Evolutionary conservation across 2,113 vertebrate genomes (phyloP).

Genomic region (Pluvianellus socialis): DNA sequence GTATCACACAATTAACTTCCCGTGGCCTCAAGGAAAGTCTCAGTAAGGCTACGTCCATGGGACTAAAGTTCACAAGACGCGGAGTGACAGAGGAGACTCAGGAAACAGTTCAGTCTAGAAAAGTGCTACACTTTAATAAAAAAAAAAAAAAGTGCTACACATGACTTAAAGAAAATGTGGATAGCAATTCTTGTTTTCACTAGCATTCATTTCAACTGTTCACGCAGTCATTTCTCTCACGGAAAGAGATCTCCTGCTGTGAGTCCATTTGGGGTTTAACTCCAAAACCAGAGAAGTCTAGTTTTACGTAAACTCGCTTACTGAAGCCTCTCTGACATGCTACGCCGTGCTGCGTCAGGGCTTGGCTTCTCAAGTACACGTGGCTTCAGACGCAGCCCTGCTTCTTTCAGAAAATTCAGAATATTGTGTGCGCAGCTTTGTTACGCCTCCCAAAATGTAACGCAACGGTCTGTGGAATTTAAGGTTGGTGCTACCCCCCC

Average conservation of each 20-base stretch:
- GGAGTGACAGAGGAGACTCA: slow-evolving; percentile 46
- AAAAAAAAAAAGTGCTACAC: slow-evolving; percentile 47
- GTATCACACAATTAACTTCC: not conserved
- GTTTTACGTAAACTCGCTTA: not conserved
- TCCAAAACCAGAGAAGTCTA: not conserved
- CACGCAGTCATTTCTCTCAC: not conserved
- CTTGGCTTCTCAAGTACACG: not conserved
- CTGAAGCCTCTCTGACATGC: not conserved
- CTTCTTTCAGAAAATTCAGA: not conserved
- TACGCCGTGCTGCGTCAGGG: not conserved
- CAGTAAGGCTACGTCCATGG: not conserved
- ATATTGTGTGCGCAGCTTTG: not conserved
- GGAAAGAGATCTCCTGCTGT: slow-evolving; percentile 22
- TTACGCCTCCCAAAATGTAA: not conserved
- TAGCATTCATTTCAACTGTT: not conserved
- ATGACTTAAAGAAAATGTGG: not conserved
- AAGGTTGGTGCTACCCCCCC: not conserved
- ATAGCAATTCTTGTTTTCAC: not conserved
- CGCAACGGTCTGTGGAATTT: not conserved
- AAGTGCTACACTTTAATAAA: slow-evolving; percentile 64
- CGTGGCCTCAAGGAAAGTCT: not conserved
- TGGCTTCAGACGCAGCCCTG: not conserved
- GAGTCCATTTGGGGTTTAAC: not conserved
- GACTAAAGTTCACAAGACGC: not conserved
- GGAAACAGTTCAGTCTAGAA: slow-evolving; percentile 46